phyloP scores from a whole-genome alignment of 2,797 vertebrate genomes.

The Acipenser oxyrinchus region DNA sequence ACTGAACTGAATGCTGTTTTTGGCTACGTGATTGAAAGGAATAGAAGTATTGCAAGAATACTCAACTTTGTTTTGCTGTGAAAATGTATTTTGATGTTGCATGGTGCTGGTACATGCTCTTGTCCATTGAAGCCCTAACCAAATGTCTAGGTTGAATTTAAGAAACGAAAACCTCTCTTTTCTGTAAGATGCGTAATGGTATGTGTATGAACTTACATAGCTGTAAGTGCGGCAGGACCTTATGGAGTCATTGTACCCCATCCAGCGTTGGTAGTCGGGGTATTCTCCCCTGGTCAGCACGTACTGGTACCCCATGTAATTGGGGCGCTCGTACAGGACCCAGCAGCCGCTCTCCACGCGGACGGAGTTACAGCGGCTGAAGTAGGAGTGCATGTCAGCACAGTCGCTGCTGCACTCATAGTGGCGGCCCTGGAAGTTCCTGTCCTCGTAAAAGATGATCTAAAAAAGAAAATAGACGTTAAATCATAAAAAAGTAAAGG shows the following conservation, averaged over 20 bases:
- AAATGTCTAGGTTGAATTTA: no score
- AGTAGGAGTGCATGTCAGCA: slow-evolving; percentile 1
- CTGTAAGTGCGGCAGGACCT: slow-evolving; percentile 4
- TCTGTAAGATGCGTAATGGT: no score
- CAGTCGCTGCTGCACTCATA: slow-evolving; percentile 15
- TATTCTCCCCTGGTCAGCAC: slow-evolving; percentile 5
- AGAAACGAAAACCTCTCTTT: no score
- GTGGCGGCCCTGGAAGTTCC: slow-evolving; percentile 2
- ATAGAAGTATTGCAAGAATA: no score
- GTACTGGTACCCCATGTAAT: slow-evolving; percentile 11
- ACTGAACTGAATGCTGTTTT: no score
- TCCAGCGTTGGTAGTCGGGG: slow-evolving; percentile 11
- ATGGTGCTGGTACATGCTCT: no score
- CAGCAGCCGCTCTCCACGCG: slow-evolving; percentile 10
- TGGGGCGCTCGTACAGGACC: slow-evolving; percentile 11
- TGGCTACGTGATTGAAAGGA: no score
- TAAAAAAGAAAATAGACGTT: neutral
- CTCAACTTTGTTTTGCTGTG: no score
- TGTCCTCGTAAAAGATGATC: slow-evolving; percentile 9
- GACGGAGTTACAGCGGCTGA: slow-evolving; percentile 10
- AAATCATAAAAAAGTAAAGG: neutral
- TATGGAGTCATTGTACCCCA: slow-evolving; percentile 10
- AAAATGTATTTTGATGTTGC: no score
- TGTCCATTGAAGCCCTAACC: no score
- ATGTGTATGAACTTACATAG: neutral